These are phyloP conservation scores for Boloria selene DNA, from an alignment of 2,888 invertebrate genomes.

Conservation along the genomic window DNA sequence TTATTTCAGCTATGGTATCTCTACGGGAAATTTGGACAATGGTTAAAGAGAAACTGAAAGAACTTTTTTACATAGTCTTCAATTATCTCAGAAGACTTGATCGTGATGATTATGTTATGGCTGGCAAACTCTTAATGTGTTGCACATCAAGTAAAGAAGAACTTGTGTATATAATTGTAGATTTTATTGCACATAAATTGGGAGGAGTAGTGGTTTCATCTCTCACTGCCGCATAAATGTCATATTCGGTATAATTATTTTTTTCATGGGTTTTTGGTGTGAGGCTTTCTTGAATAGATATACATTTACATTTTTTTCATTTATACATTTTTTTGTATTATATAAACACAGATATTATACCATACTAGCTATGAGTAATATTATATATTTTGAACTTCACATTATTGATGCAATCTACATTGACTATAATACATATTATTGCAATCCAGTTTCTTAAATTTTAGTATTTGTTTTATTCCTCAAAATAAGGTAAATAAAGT, in stretches of 20 bases:
- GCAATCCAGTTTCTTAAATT: too few relatives aligned
- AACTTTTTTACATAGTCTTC: slow-evolving; percentile 62
- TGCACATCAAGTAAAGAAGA: slow-evolving; percentile 54
- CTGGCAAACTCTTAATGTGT: slow-evolving; percentile 59
- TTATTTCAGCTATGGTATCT: slow-evolving; percentile 58
- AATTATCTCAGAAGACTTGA: slow-evolving; percentile 63
- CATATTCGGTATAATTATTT: neutral
- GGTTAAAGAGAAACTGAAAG: slow-evolving; percentile 57
- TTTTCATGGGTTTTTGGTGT: too few relatives aligned
- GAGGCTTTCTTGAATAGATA: too few relatives aligned
- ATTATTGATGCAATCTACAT: too few relatives aligned
- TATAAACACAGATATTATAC: too few relatives aligned
- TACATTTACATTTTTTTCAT: too few relatives aligned
- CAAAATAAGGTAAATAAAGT: too few relatives aligned
- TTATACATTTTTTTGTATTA: too few relatives aligned
- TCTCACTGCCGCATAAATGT: slow-evolving; percentile 49
- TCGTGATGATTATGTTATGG: slow-evolving; percentile 58
- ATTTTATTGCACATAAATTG: slow-evolving; percentile 62
- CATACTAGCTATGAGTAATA: too few relatives aligned
- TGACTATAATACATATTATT: too few relatives aligned
- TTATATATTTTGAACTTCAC: too few relatives aligned
- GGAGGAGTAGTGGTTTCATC: slow-evolving; percentile 59
- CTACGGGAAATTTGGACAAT: slow-evolving; percentile 63
- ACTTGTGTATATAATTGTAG: slow-evolving; percentile 61
- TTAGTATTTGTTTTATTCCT: too few relatives aligned